Base-by-base conservation (phyloP, 2,113 vertebrate genomes). In the Geococcyx californianus region DNA sequence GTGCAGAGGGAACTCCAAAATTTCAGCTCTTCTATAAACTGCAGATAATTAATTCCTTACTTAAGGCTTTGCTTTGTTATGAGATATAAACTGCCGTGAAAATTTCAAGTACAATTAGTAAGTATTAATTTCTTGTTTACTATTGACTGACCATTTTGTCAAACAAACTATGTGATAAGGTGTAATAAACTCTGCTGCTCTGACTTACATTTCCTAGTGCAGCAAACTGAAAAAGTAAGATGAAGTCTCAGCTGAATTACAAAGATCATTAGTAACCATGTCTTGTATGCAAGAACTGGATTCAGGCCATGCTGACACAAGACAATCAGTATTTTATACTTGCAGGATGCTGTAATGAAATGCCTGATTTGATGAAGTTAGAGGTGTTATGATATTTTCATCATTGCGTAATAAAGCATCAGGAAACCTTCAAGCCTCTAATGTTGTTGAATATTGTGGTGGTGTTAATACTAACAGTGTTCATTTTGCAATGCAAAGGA, bases 311-410 rank as follows among this genome's bases (percentile, higher is more conserved):
- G 90, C 84, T 89, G 93, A 93, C 93, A 96, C 67, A 66, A 78
- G 91, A 79, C 84, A 51, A 91, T 85, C 87, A 80, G 80, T 73
- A 97, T 94, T 84, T 67, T 93, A 52, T 55, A 70, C 40, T 63
- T 81, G 79, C 75, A 81, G 64, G 36, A 64, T 52, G 76, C 70
- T 93, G 52, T 84, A 89, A 94, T 88, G 78, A 94, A 94, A 94
- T 80, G 49, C 82, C 68, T 78, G 64, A 89, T 87, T 94, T 85
- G 77, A 96, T 94, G 86, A 96, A 96, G 87, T 91, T 96, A 97
- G 72, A 95, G 55, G 40, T 11, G 1, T 75, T 75, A 86, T 55
- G 84, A 82, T 89, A 81, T 91, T 96, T 94, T 97, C 90, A 84
- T 93, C 76, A 25, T 90, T 54, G 28, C 64, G 67, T 91, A 88